Conservation (phyloP, 2,113 vertebrate genomes). For the Cairina moschata region DNA sequence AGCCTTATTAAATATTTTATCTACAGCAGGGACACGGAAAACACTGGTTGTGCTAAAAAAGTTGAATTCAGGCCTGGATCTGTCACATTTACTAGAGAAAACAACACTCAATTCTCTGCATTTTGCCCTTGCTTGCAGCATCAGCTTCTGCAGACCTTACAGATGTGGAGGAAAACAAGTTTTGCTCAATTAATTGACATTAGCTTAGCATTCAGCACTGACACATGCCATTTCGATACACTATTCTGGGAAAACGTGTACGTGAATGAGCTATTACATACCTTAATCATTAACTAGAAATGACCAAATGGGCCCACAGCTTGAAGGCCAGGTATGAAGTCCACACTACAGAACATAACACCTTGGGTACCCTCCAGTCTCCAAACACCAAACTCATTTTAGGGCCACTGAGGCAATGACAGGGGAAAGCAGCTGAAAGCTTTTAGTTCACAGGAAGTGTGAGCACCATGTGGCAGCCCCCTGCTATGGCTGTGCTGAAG, state of each 20-base stretch:
- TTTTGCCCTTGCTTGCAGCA: not conserved
- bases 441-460: not conserved
- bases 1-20: not conserved
- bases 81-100: not conserved
- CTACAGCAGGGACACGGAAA: not conserved
- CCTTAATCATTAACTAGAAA: not conserved
- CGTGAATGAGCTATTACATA: not conserved
- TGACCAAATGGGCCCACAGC: not conserved
- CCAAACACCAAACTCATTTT: too few species aligned
- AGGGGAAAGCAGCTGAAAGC: not conserved
- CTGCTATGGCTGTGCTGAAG: fast-evolving
- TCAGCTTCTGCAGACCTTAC: not conserved
- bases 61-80: not conserved
- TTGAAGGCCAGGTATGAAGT: not conserved
- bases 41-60: not conserved
- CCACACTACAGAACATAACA: not conserved
- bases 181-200: too few species aligned
- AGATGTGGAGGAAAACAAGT: not conserved
- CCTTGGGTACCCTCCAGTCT: not conserved
- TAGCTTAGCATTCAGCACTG: not conserved
- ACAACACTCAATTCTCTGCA: not conserved
- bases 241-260: not conserved
- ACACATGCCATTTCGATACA: not conserved
- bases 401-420: too few species aligned
- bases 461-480: not conserved